Evolutionary conservation across 1,140 invertebrate genomes (phyloP), one percentile per base, ranked within the genome.

Genomic region (Drosophila tani): DNA sequence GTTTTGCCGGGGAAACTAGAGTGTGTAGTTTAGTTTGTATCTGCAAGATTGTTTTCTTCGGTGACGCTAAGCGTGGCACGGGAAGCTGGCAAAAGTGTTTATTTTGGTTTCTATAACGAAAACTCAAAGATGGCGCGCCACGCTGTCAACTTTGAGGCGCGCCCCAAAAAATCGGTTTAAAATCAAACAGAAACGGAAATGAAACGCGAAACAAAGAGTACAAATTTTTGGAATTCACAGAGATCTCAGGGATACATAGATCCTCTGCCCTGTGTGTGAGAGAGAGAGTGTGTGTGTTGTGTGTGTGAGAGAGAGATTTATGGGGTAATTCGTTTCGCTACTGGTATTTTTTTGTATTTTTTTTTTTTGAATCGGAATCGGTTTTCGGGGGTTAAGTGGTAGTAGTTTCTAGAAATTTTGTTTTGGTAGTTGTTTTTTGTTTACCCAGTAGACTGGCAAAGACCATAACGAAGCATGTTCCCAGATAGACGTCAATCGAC

Each of bases 381-480:
- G 75, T 67, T 73, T 74, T 57, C 38, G 57, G 67, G 65, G 62
- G 45, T 74, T 75, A 69, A 56, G 79, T 78, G 64, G 66, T 75
- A 53, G 46, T 82, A 57, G 49, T 75, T 46, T 75, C 63, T 29
- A 29, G 27, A 29, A 29, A 29, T 5, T 5, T 53, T 21, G 75
- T 75, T 79, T 82, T 67, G 75, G 65, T 86, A 84, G 81, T 76
- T 79, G 41, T 47, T 66, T 38, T 79, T 92, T 91, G 95, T 96
- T 96, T 95, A 97, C 97, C 97, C 94, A 98, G 94, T 91, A 98
- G 94, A 94, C 97, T 98, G 85, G 97, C 97, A 95, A 98, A 98
- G 86, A 98, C 97, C 97, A 98, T 98, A 92, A 99, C 97, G 97
- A 99, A 99, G 95, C 98, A 99, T 79, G 98, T 99, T 85, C 98